These are phyloP conservation scores for Ceratotherium simum DNA, from an alignment of 2,113 vertebrate species.

Conservation along the genomic window DNA sequence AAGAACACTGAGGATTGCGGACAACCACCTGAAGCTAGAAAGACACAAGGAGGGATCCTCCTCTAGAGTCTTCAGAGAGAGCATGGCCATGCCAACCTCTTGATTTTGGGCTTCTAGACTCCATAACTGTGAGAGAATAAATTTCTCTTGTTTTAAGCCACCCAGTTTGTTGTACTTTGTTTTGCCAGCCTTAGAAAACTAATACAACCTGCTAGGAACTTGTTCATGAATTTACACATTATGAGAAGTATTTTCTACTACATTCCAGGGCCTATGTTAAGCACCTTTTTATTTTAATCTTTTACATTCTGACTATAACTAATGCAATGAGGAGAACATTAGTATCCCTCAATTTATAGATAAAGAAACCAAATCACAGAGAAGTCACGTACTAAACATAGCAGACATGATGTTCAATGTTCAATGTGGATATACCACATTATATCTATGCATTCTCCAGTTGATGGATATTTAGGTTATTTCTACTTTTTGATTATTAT, in stretches of 20 bases:
- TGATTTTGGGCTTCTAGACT: not conserved
- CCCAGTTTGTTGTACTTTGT: not conserved
- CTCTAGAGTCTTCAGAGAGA: not conserved
- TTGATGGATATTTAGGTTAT: not conserved
- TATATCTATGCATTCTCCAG: not conserved
- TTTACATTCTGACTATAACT: not conserved
- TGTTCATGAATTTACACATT: not conserved
- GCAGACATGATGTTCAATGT: not conserved
- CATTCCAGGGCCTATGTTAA: not conserved
- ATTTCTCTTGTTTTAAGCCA: not conserved
- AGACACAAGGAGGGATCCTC: not conserved
- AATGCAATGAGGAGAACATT: not conserved
- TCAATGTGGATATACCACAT: not conserved
- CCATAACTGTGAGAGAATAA: not conserved
- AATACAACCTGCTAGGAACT: not conserved
- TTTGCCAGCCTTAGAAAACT: not conserved
- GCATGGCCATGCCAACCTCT: too few species aligned
- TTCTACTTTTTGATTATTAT: not conserved
- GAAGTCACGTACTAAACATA: not conserved
- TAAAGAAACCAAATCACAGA: not conserved
- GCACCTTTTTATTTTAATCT: not conserved
- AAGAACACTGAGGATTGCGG: too few species aligned
- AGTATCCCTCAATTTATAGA: not conserved
- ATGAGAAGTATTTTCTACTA: not conserved
- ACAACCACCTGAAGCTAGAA: not conserved